phyloP scores from a whole-genome alignment of 2,113 vertebrate species.

The Anser cygnoides region DNA sequence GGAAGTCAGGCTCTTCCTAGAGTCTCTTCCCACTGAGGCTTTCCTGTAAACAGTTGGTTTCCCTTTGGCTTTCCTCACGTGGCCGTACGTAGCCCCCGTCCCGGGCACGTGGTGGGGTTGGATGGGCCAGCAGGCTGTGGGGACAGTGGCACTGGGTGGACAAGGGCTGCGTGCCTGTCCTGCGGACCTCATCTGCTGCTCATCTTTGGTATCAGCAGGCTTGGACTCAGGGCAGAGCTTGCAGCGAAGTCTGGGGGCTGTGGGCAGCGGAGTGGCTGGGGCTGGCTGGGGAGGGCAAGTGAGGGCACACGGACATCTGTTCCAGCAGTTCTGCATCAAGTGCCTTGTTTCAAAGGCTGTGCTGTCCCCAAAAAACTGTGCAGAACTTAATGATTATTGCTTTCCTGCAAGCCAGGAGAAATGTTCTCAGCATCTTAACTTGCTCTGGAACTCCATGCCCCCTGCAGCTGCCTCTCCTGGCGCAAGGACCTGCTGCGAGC shows the following conservation, averaged over 20 bases:
- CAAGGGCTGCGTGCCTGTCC: not conserved
- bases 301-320: not conserved
- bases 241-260: not conserved
- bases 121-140: not conserved
- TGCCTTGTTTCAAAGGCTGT: not conserved
- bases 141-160: not conserved
- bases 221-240: not conserved
- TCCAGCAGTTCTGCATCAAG: not conserved
- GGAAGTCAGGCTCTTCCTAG: not conserved
- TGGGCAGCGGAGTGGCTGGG: not conserved
- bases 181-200: not conserved
- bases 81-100: not conserved
- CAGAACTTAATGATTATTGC: not conserved
- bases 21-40: not conserved
- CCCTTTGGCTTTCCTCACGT: not conserved
- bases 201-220: not conserved
- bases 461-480: accelerated
- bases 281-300: not conserved
- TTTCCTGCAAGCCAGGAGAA: not conserved
- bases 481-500: not conserved
- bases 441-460: not conserved
- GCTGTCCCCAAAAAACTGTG: not conserved
- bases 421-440: not conserved
- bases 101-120: not conserved
- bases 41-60: not conserved